Evolutionary conservation across 2,797 vertebrate genomes (phyloP).

Genomic region (Lepus townsendii): DNA sequence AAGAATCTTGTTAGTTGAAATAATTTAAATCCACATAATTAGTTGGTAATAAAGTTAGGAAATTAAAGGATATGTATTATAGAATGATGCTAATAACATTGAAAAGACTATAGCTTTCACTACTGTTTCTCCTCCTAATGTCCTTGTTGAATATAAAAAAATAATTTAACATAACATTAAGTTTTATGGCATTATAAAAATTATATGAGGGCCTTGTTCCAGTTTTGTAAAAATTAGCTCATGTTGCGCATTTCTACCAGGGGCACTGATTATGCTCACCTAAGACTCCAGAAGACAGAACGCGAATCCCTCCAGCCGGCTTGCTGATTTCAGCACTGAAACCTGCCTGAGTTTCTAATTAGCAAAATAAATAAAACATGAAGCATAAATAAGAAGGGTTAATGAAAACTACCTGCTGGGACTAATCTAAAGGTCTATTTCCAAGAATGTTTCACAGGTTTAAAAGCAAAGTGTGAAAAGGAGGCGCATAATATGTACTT

Average conservation of each 20-base stretch:
- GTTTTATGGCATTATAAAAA: conserved; percentile 77
- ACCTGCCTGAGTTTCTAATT: conserved; percentile 78
- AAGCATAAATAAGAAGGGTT: conserved; percentile 75
- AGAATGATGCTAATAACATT: conserved; percentile 24
- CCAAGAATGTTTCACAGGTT: conserved; percentile 32
- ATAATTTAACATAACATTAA: conserved; percentile 74
- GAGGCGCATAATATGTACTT: not conserved
- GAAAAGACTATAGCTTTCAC: conserved; percentile 14
- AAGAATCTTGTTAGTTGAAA: not conserved
- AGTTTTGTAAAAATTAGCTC: conserved; percentile 78
- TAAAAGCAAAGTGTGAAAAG: not conserved
- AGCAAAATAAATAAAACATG: conserved; percentile 84
- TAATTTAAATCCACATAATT: conserved; percentile 47
- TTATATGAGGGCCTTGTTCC: conserved; percentile 76
- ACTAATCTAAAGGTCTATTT: conserved; percentile 63
- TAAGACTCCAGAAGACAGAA: conserved; percentile 53
- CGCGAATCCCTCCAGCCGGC: conserved; percentile 53
- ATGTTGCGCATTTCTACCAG: conserved; percentile 66
- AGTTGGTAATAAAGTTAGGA: conserved; percentile 46
- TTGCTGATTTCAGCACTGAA: conserved; percentile 50
- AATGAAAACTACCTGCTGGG: conserved; percentile 61
- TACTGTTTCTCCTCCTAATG: conserved; percentile 66
- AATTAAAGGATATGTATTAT: conserved; percentile 45
- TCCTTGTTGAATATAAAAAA: conserved; percentile 76
- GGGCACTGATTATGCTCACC: conserved; percentile 50